These are phyloP conservation scores for Drosophila athabasca DNA, from an alignment of 1,140 invertebrate species.

Conservation along the genomic window DNA sequence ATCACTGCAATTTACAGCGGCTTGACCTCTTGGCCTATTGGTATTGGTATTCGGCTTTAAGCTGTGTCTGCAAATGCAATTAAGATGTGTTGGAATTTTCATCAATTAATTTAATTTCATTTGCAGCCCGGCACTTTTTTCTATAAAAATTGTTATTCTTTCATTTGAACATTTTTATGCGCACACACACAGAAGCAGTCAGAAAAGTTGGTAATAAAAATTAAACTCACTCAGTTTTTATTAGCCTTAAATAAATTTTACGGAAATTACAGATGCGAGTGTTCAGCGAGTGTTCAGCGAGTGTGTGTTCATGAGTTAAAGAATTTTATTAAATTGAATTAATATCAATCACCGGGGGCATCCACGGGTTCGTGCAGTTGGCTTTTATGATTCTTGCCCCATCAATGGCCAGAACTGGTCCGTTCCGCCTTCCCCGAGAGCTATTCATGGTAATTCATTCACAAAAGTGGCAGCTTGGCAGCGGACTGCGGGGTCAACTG, in stretches of 20 bases:
- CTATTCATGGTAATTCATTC: constrained; percentile 25
- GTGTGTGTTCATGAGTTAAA: constrained; percentile 26
- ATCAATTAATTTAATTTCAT: constrained; percentile 76
- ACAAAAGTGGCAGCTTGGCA: neutral
- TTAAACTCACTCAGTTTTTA: constrained; percentile 52
- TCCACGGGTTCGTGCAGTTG: constrained; percentile 13
- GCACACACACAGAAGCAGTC: constrained; percentile 13
- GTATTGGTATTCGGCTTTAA: constrained; percentile 3
- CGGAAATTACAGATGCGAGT: constrained; percentile 9
- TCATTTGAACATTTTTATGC: constrained; percentile 6
- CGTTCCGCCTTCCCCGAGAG: neutral
- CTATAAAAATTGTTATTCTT: constrained; percentile 14
- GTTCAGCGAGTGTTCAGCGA: no score
- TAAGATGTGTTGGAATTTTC: constrained; percentile 73
- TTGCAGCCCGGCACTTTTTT: constrained; percentile 49
- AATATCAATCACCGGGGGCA: constrained; percentile 45
- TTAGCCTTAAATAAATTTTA: constrained; percentile 34
- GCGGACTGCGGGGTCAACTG: constrained; percentile 24
- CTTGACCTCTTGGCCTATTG: constrained; percentile 22
- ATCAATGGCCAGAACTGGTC: constrained; percentile 7
- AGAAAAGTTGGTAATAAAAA: constrained; percentile 44
- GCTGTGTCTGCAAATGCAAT: constrained; percentile 57
- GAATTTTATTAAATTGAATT: constrained; percentile 52
- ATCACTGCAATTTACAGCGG: neutral
- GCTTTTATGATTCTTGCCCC: constrained; percentile 15